These are phyloP conservation scores for Hemiprocne comata DNA, from an alignment of 2,113 vertebrate species.

Conservation along the genomic window DNA sequence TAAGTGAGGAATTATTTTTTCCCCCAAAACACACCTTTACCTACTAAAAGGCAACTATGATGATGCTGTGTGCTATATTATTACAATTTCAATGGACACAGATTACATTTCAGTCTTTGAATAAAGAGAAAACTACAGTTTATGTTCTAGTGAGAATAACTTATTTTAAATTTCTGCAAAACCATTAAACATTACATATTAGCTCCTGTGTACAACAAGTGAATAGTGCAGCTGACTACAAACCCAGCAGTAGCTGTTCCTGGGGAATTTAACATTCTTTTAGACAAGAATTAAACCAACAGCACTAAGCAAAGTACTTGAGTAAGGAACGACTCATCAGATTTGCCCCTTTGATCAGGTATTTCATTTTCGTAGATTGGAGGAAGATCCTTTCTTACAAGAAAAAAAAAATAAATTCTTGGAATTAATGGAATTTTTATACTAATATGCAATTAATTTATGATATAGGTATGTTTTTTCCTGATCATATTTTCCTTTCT, in stretches of 20 bases:
- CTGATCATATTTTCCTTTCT: not conserved
- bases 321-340: not conserved
- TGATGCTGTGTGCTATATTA: not conserved
- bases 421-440: not conserved
- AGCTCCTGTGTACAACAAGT: not conserved
- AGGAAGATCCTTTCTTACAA: not conserved
- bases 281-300: not conserved
- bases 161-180: not conserved
- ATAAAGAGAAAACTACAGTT: not conserved
- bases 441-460: not conserved
- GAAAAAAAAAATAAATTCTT: not conserved
- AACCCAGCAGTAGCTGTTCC: not conserved
- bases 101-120: not conserved
- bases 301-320: not conserved
- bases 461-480: not conserved
- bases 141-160: not conserved
- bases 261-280: not conserved
- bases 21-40: not conserved
- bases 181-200: not conserved
- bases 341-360: not conserved
- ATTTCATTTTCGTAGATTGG: not conserved
- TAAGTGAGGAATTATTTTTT: not conserved
- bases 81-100: not conserved
- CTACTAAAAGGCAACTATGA: not conserved
- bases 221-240: not conserved